Evolutionary conservation across 2,888 invertebrate species (phyloP), one percentile per base, ranked within the genome.

Genomic region (Tholera decimalis): DNA sequence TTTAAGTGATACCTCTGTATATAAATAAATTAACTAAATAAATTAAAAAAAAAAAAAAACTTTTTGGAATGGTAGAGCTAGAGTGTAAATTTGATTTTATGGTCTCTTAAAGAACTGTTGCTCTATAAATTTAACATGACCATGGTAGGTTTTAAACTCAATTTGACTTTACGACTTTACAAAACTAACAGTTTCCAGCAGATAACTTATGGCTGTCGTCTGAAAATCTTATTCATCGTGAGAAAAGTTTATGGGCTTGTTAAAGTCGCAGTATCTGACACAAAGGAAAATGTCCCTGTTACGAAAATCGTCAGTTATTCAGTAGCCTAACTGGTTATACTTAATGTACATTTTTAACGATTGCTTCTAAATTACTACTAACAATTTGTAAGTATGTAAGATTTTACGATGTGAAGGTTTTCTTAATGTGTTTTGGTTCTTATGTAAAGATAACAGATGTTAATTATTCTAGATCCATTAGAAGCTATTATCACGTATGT

Each of bases 291-390:
- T 54, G 11, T 51, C 24, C 70, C 56, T 55, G 49, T 61, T 61
- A 72, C 50, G 15, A 61, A 79, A 76, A 82, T 64, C 60, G 57
- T 72, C 82, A 74, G 71, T 77, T 77, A 79, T 83, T 68, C 71
- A 75, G 37, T 26, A 65, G 64, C 49, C 80, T 63, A 64, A 60
- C 56, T 77, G 73, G 66, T 59, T 70, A 66, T 62, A 78, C 72
- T 60, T 60, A 77, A 73, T 66, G 63, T 71, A 64, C 43, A 54
- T 50, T 71, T 74, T 75, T 74, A 69, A 75, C 33, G 57, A 69
- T 54, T 46, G 20, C 30, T 49, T 56, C 53, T 58, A 70, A 15
- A 47, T 64, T 63, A 58, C 33, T 49, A 46, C 44, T 55, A 43
- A 54, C 26, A 65, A 56, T 57, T 72, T 62, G 61, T 67, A 58